phyloP scores from a whole-genome alignment of 1,140 invertebrate species.

The Lethrus apterus region DNA sequence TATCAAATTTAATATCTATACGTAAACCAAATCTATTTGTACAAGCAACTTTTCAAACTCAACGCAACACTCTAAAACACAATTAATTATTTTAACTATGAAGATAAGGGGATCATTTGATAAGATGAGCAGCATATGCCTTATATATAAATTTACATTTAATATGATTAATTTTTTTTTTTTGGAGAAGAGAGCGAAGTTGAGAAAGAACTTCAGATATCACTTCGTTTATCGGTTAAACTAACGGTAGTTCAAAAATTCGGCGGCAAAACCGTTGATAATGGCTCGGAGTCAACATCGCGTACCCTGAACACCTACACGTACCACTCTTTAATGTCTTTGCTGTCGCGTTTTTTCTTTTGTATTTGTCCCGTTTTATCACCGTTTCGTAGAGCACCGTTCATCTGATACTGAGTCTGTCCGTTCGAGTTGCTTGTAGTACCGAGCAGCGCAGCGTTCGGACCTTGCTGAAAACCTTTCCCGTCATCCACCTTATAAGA shows the following conservation, averaged over 20 bases:
- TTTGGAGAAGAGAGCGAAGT: too few species aligned
- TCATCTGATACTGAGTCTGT: constrained; percentile 40
- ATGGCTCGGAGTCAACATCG: constrained; percentile 37
- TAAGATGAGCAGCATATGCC: too few species aligned
- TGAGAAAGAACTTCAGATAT: constrained; percentile 10
- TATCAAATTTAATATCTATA: too few species aligned
- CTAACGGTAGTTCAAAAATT: too few species aligned
- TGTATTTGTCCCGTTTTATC: constrained; percentile 35
- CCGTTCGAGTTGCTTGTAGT: constrained; percentile 46
- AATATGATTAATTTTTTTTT: too few species aligned
- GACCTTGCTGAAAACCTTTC: constrained; percentile 62
- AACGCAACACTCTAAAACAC: too few species aligned
- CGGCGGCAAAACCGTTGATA: constrained; percentile 3
- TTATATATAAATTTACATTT: too few species aligned
- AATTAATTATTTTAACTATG: not conserved
- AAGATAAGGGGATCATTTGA: not conserved
- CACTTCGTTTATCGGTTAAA: constrained; percentile 9
- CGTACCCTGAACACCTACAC: constrained; percentile 51
- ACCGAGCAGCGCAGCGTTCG: constrained; percentile 64
- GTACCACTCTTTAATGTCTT: constrained; percentile 92
- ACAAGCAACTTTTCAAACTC: too few species aligned
- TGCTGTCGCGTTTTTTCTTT: constrained; percentile 69
- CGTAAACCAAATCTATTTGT: too few species aligned
- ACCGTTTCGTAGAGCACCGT: constrained; percentile 37
- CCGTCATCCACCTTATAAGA: constrained; percentile 88